Base-by-base conservation (phyloP, 2,797 vertebrate species). In the Mormyrus proboscirostris region DNA sequence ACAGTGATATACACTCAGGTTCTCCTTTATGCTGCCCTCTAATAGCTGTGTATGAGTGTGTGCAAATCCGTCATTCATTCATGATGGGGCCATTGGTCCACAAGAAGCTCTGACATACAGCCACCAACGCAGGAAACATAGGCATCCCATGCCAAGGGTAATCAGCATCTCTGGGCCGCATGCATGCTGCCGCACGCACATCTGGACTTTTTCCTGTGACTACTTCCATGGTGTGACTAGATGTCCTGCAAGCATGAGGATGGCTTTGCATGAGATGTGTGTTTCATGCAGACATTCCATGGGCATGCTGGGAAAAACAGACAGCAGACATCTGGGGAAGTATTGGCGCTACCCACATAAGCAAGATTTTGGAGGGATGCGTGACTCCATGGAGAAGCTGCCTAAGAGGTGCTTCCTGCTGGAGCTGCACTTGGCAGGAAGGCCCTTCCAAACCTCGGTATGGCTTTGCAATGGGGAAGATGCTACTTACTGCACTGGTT, bases 401-500 rank as follows among this genome's bases (percentile, higher is more conserved):
- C 9, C n/a, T 25, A 59, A 44, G 16, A 29, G 25, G 55, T 14
- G 4, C 41, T 47, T 9, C 38, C 85, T 0, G 7, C 51, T 16
- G 19, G 29, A 41, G 83, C 49, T 0, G 16, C 41, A 79, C 41
- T n/a, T 41, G 7, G 19, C 33, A 33, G 55, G 53, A 41, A 87
- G n/a, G 53, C 8, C 25, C 38, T 50, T 79, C 19, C 4, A 65
- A 19, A 19, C 22, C 55, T 4, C 16, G 12, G 33, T 47, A 50
- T 2, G 8, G 49, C 7, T 19, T 29, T 62, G 5, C 7, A 51
- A 50, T 38, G 49, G 38, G 55, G 88, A 0, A 41, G 50, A 22
- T 89, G 88, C 9, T 93, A 94, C 97, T 99, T 95, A 99, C 98
- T 92, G 96, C 95, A 92, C 96, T 97, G 84, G 96, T 93, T 0